Conservation (phyloP, 2,888 invertebrate species). For the Drosophila nr. fundita region DNA sequence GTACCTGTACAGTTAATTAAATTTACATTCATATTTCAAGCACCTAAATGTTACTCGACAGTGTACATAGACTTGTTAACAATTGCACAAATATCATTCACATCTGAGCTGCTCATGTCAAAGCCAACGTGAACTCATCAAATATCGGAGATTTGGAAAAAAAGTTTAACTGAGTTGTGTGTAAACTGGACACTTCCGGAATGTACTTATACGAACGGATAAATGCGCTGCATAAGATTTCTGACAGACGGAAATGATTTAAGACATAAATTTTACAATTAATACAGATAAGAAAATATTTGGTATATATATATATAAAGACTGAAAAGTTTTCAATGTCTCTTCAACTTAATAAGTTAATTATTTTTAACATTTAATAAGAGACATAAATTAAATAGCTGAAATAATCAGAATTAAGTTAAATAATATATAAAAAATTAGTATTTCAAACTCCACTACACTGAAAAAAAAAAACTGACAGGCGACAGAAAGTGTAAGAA, state of each 20-base stretch:
- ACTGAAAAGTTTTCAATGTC: not conserved
- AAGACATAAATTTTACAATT: accelerated
- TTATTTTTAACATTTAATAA: not conserved
- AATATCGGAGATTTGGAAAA: slow-evolving; percentile 40
- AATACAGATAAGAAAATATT: not conserved
- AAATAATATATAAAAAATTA: not conserved
- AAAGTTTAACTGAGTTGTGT: slow-evolving; percentile 24
- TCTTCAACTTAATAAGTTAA: not conserved
- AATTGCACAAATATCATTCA: slow-evolving; percentile 37
- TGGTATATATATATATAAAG: not conserved
- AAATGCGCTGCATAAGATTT: slow-evolving; percentile 34
- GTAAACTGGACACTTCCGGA: slow-evolving; percentile 9
- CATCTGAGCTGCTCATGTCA: slow-evolving; percentile 43
- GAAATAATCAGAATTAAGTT: not conserved
- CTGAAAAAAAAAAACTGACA: not conserved
- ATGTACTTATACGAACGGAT: not conserved
- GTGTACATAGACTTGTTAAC: slow-evolving; percentile 17
- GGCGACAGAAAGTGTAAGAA: not conserved
- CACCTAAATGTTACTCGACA: slow-evolving; percentile 19
- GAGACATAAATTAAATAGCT: not conserved
- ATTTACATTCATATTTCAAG: slow-evolving; percentile 51
- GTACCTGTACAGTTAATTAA: slow-evolving; percentile 56
- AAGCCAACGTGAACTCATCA: slow-evolving; percentile 56
- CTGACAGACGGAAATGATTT: not conserved
- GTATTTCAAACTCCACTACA: not conserved